These are phyloP conservation scores for Anarhynchus alexandrinus DNA, from an alignment of 2,113 vertebrate species.

Conservation along the genomic window DNA sequence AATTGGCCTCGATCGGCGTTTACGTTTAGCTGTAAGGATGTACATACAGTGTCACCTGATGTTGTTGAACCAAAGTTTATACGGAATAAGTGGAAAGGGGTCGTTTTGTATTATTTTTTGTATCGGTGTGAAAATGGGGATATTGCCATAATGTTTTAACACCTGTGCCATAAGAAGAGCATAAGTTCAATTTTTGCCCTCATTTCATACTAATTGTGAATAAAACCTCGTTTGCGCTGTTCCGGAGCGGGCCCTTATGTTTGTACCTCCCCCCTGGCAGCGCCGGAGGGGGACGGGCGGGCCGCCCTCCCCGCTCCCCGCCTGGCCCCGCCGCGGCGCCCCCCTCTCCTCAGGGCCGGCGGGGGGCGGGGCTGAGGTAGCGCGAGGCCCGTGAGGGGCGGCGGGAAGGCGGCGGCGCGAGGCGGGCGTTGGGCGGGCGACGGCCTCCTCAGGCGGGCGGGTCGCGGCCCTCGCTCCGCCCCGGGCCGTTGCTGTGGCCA, in stretches of 20 bases:
- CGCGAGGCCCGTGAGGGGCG: fast-evolving
- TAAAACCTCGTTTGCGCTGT: constrained; percentile 19
- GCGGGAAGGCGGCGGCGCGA: not conserved
- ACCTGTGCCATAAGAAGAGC: not conserved
- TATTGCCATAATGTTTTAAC: not conserved
- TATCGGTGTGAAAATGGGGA: not conserved
- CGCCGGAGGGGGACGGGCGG: too few species aligned
- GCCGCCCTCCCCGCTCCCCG: too few species aligned
- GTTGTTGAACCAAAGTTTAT: not conserved
- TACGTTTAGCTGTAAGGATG: not conserved
- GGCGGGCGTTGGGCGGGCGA: not conserved
- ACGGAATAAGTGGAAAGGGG: fast-evolving
- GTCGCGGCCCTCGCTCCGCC: not conserved
- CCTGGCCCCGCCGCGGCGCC: too few species aligned
- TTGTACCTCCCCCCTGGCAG: too few species aligned
- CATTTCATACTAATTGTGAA: constrained; percentile 26
- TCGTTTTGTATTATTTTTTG: constrained; percentile 9
- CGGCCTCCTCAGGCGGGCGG: not conserved
- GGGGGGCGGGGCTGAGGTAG: not conserved
- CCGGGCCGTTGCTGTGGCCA: constrained; percentile 17
- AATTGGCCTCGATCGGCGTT: fast-evolving
- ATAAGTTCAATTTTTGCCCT: not conserved
- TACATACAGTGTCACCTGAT: not conserved
- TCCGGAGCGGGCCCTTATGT: not conserved
- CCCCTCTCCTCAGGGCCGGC: too few species aligned